Evolutionary conservation across 2,797 vertebrate genomes (phyloP).

Genomic region (Chrosomus eos): DNA sequence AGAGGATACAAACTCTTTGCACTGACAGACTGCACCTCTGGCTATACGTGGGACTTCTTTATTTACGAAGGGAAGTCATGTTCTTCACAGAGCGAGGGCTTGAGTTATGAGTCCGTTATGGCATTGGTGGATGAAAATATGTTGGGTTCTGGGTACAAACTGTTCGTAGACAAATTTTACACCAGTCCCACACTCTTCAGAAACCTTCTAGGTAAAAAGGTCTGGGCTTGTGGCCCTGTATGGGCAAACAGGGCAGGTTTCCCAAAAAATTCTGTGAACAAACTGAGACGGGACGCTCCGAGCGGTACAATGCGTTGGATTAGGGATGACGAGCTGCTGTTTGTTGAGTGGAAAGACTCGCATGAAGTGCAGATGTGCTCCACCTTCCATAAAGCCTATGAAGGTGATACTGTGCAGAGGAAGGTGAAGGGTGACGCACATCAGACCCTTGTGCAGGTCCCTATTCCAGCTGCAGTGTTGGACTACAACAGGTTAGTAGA

Average conservation of each 20-base stretch:
- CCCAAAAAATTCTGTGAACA: constrained; percentile 8
- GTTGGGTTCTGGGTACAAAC: constrained; percentile 71
- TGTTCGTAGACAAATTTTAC: constrained; percentile 74
- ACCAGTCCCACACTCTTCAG: constrained; percentile 65
- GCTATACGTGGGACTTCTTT: constrained; percentile 72
- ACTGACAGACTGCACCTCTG: constrained; percentile 67
- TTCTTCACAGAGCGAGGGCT: constrained; percentile 60
- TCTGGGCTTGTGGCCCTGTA: constrained; percentile 62
- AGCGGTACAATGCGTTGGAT: constrained; percentile 39
- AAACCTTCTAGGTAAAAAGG: background rate
- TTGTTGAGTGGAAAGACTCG: constrained; percentile 43
- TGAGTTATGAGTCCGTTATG: constrained; percentile 69
- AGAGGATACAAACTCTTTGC: constrained; percentile 74
- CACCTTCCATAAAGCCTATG: constrained; percentile 41
- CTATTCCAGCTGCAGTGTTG: constrained; percentile 14
- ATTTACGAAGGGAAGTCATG: constrained; percentile 63
- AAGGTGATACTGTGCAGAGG: constrained; percentile 22
- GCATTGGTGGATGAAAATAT: constrained; percentile 63
- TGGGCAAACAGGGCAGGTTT: constrained; percentile 46
- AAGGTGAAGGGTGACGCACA: background rate
- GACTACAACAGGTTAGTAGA: constrained; percentile 18
- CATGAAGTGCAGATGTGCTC: constrained; percentile 40
- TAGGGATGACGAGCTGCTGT: constrained; percentile 35
- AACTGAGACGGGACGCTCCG: background rate
- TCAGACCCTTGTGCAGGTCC: background rate